Percentiles rank a stretch among this genome's conserved stretches.
Conservation (phyloP, 1,140 invertebrate species). For the Plutomurus gul region DNA sequence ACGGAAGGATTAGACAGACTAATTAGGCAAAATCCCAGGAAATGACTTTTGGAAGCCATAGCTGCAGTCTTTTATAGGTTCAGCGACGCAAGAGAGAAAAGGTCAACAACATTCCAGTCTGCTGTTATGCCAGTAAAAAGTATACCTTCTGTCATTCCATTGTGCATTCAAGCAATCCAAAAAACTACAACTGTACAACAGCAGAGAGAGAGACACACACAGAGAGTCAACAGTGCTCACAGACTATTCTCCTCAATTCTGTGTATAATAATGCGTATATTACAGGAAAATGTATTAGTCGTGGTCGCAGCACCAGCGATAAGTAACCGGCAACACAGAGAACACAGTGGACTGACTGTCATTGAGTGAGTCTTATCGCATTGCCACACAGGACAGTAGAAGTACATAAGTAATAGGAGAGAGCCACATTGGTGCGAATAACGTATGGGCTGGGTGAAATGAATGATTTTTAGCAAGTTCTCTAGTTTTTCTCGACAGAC, state of each 20-base stretch:
- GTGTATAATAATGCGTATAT: too few relatives aligned
- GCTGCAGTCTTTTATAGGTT: constrained; percentile 4
- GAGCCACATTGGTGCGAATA: neutral
- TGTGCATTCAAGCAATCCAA: neutral
- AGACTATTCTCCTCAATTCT: too few relatives aligned
- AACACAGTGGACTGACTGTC: too few relatives aligned
- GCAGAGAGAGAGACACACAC: constrained; percentile 1
- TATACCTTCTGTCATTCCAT: constrained; percentile 19
- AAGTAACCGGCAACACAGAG: neutral
- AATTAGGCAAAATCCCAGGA: constrained; percentile 33
- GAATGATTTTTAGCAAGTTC: constrained; percentile 2
- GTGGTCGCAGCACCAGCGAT: neutral
- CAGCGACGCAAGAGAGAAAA: constrained; percentile 17
- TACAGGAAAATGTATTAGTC: too few relatives aligned
- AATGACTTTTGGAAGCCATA: neutral
- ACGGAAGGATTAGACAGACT: constrained; percentile 29
- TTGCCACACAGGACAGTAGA: too few relatives aligned
- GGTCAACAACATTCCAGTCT: constrained; percentile 31
- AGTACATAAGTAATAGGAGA: neutral
- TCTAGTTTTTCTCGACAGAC: neutral
- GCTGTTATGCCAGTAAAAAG: constrained; percentile 15
- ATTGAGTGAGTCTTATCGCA: too few relatives aligned
- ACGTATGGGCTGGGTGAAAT: neutral
- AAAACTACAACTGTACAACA: too few relatives aligned
- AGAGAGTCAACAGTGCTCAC: neutral